A percentile compares a stretch with the other conserved stretches of the same genome.
Evolutionary conservation across 2,797 vertebrate species (phyloP).

Genomic region (Anguilla marmorata): DNA sequence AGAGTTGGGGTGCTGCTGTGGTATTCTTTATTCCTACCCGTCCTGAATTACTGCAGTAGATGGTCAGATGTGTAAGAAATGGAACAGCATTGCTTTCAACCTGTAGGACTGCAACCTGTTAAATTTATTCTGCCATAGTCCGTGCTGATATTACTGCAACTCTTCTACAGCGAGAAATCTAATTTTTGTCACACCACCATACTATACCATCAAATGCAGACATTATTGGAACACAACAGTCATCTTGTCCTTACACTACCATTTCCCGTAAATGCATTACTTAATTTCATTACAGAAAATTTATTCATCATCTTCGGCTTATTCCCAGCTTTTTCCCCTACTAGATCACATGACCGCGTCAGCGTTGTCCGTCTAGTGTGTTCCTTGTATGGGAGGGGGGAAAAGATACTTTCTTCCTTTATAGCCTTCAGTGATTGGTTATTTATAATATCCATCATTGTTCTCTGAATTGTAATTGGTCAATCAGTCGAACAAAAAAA

Average conservation of each 20-base stretch:
- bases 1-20: too few species aligned
- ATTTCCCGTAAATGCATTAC: too few species aligned
- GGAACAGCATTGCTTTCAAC: not conserved
- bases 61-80: not conserved
- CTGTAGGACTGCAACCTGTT: not conserved
- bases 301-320: not conserved
- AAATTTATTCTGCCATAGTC: too few species aligned
- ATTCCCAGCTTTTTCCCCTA: not conserved
- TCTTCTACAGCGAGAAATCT: too few species aligned
- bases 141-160: too few species aligned
- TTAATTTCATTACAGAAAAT: not conserved
- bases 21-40: too few species aligned
- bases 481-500: not conserved
- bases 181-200: too few species aligned
- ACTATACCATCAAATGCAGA: too few species aligned
- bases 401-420: not conserved
- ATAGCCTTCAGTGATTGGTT: constrained; percentile 12
- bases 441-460: not conserved
- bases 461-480: constrained; percentile 5
- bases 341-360: not conserved
- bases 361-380: not conserved
- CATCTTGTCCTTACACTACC: too few species aligned
- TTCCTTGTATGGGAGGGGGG: not conserved
- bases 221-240: too few species aligned
- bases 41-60: too few species aligned